A percentile compares a stretch with the other conserved stretches of the same genome.
Evolutionary conservation across 1,140 invertebrate species (phyloP).

Genomic region (Zeugodacus cucurbitae): DNA sequence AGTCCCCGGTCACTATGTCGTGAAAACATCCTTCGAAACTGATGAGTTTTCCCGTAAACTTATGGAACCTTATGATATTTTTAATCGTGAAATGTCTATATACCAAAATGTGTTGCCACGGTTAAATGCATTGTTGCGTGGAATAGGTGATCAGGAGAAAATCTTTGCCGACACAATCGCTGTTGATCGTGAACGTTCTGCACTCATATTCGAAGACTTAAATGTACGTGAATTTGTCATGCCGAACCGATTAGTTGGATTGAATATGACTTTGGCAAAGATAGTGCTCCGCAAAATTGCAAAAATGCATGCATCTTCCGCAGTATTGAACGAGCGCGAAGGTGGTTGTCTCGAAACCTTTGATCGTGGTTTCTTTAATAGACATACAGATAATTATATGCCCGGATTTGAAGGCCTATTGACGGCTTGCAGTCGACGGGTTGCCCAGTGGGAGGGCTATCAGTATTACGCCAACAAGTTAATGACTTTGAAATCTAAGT

Average conservation of each 20-base stretch:
- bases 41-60: conserved; percentile 54
- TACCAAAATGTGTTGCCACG: conserved; percentile 62
- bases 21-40: conserved; percentile 59
- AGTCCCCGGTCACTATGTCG: conserved; percentile 50
- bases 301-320: conserved; percentile 71
- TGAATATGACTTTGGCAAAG: conserved; percentile 68
- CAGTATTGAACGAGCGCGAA: conserved; percentile 60
- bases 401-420: conserved; percentile 54
- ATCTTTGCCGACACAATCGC: conserved; percentile 59
- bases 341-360: conserved; percentile 51
- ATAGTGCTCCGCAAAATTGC: conserved; percentile 70
- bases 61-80: conserved; percentile 62
- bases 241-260: conserved; percentile 68
- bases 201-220: conserved; percentile 62
- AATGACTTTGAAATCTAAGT: conserved; percentile 48
- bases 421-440: conserved; percentile 48
- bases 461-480: conserved; percentile 56
- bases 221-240: conserved; percentile 63
- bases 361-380: conserved; percentile 61
- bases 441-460: conserved; percentile 53
- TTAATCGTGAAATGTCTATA: conserved; percentile 61
- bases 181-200: conserved; percentile 54
- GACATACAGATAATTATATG: conserved; percentile 57
- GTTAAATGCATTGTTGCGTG: conserved; percentile 51
- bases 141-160: conserved; percentile 54